phyloP scores from a whole-genome alignment of 2,113 vertebrate genomes.

The Microcebus ravelobensis region DNA sequence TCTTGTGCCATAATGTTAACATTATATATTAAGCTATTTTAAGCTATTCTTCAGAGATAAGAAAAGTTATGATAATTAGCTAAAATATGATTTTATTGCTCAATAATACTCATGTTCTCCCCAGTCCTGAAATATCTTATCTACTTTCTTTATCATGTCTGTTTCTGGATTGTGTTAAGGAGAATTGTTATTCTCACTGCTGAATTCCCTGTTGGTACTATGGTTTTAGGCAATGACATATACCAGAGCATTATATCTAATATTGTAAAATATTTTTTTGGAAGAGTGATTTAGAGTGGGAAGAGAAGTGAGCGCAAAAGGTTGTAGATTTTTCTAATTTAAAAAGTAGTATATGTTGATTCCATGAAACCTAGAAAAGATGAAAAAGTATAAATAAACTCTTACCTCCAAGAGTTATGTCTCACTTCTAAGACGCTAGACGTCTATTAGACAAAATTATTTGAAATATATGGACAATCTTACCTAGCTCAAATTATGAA shows the following conservation, averaged over 20 bases:
- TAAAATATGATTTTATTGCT: constrained; percentile 42
- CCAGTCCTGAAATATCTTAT: background rate
- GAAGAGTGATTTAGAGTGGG: background rate
- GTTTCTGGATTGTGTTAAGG: constrained; percentile 41
- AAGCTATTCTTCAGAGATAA: constrained; percentile 45
- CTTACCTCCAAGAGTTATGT: background rate
- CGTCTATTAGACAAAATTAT: constrained; percentile 3
- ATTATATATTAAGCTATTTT: constrained; percentile 23
- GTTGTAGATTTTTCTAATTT: background rate
- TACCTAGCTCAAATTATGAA: background rate
- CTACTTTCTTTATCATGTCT: background rate
- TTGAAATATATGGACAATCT: background rate
- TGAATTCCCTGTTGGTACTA: background rate
- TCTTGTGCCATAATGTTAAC: constrained; percentile 26
- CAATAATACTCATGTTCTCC: background rate
- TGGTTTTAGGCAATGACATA: constrained; percentile 46
- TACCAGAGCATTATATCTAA: background rate
- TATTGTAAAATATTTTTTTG: background rate
- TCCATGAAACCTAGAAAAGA: constrained; percentile 15
- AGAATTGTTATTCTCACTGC: background rate
- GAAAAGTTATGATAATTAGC: constrained; percentile 54
- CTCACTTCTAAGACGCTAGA: background rate
- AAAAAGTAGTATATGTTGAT: background rate
- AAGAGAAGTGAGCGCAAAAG: background rate
- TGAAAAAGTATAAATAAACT: background rate